Percentiles rank a stretch among this genome's conserved stretches.
Evolutionary conservation across 2,113 vertebrate species (phyloP).

Genomic region (Elanus axillaris): DNA sequence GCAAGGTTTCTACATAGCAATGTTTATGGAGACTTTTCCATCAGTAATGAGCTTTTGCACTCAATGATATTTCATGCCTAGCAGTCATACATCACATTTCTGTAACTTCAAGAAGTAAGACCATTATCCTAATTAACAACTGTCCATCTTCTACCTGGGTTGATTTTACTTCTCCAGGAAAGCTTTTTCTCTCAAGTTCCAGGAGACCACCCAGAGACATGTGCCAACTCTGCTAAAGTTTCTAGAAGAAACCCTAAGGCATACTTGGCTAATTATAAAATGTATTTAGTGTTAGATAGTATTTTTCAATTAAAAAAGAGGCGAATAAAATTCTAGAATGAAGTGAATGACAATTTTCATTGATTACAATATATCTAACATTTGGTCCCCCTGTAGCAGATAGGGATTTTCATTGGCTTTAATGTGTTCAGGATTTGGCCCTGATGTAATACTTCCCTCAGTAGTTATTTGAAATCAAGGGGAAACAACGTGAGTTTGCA

Average conservation of each 20-base stretch:
- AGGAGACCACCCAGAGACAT: not conserved
- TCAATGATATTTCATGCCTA: not conserved
- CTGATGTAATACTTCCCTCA: not conserved
- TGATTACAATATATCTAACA: not conserved
- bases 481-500: not conserved
- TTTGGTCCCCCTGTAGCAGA: not conserved
- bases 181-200: not conserved
- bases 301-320: not conserved
- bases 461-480: not conserved
- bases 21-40: not conserved
- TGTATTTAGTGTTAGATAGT: not conserved
- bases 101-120: not conserved
- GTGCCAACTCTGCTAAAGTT: not conserved
- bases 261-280: not conserved
- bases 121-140: not conserved
- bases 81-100: not conserved
- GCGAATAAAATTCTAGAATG: not conserved
- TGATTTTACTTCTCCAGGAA: not conserved
- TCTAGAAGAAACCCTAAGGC: not conserved
- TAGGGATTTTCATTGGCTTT: not conserved
- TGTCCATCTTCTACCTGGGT: not conserved
- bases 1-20: not conserved
- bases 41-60: not conserved
- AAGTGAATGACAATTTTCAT: not conserved
- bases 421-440: not conserved